Percentiles rank a stretch among this genome's conserved stretches.
These are phyloP conservation scores for Tipula unca DNA, from an alignment of 2,888 invertebrate species.

Conservation along the genomic window DNA sequence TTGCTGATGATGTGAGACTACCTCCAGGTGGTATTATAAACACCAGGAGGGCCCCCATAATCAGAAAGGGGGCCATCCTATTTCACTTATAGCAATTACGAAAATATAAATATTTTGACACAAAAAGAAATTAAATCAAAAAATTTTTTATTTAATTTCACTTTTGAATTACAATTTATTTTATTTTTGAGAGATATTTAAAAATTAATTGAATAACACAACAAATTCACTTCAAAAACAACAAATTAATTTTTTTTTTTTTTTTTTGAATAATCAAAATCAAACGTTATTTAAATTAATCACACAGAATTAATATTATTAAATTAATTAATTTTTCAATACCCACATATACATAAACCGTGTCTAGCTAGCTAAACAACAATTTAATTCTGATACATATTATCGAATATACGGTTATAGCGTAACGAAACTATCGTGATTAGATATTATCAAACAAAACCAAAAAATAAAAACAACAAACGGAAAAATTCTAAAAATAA, in stretches of 20 bases:
- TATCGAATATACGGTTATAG: neutral
- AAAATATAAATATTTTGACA: constrained; percentile 16
- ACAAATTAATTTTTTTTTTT: neutral
- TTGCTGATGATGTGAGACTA: constrained; percentile 23
- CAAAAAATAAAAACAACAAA: neutral
- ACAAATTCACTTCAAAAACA: neutral
- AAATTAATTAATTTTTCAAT: neutral
- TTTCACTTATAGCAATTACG: constrained; percentile 17
- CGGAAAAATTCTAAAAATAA: neutral
- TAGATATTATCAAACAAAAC: neutral
- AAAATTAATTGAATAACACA: neutral
- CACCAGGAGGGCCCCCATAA: constrained; percentile 24
- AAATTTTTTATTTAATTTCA: neutral
- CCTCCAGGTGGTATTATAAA: constrained; percentile 23
- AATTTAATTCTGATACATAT: neutral
- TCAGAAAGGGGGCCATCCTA: constrained; percentile 24
- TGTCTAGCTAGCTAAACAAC: neutral
- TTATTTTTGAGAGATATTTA: neutral
- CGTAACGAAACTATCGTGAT: neutral
- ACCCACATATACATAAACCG: neutral
- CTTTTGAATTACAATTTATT: neutral
- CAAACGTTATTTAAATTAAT: neutral
- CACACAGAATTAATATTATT: neutral
- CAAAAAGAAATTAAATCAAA: neutral
- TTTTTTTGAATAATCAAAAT: neutral